Evolutionary conservation across 1,140 invertebrate species (phyloP).

Genomic region (Dreissena polymorpha): DNA sequence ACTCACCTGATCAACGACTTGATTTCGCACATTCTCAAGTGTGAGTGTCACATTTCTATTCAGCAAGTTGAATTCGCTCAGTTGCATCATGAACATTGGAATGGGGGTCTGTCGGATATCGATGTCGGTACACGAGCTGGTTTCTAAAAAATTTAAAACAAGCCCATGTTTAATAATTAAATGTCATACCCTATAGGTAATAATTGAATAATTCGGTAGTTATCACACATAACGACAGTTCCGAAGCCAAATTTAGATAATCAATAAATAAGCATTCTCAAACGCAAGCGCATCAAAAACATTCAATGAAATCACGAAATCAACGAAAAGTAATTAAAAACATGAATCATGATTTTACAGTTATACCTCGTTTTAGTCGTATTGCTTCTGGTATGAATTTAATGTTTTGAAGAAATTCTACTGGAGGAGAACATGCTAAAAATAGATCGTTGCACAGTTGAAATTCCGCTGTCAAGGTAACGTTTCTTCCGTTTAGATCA

Average conservation of each 20-base stretch:
- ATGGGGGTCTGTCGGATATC: not conserved
- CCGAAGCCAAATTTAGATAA: too few species aligned
- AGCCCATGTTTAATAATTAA: too few species aligned
- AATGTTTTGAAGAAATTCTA: conserved; percentile 20
- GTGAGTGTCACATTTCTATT: conserved; percentile 6
- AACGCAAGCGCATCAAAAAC: too few species aligned
- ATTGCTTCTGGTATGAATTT: not conserved
- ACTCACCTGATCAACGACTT: conserved; percentile 23
- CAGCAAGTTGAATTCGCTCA: conserved; percentile 5
- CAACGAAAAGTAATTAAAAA: too few species aligned
- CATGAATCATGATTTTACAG: too few species aligned
- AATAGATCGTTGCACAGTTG: conserved; percentile 5
- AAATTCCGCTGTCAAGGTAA: conserved; percentile 1
- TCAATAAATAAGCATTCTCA: too few species aligned
- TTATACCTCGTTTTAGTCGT: not conserved
- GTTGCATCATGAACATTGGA: conserved; percentile 15
- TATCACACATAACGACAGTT: too few species aligned
- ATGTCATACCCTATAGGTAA: too few species aligned
- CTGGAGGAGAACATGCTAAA: not conserved
- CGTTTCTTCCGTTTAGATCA: not conserved
- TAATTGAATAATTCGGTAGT: too few species aligned
- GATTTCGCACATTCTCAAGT: conserved; percentile 20
- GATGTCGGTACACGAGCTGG: not conserved
- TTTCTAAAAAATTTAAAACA: not conserved
- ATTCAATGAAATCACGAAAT: too few species aligned